Evolutionary conservation across 2,888 invertebrate genomes (phyloP).

Genomic region (Lissocephala sabroskyi): DNA sequence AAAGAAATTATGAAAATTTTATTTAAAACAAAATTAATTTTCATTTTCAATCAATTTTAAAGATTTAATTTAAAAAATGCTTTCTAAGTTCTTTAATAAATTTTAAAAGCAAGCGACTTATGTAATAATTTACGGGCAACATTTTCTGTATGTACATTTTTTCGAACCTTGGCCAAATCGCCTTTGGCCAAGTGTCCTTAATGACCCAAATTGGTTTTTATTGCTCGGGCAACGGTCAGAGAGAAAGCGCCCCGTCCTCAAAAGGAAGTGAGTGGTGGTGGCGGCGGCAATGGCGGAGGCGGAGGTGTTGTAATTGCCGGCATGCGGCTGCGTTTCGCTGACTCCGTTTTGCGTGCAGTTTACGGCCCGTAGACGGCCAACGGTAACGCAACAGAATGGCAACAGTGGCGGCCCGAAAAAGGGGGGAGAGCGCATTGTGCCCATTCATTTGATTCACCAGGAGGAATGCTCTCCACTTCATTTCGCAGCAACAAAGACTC

Average conservation of each 20-base stretch:
- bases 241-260: no score
- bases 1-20: no score
- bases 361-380: constrained; percentile 40
- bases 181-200: constrained; percentile 14
- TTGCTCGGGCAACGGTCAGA: no score
- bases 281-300: background rate
- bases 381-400: constrained; percentile 20
- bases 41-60: no score
- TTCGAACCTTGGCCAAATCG: no score
- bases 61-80: no score
- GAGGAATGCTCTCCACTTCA: constrained; percentile 39
- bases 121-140: no score
- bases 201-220: constrained; percentile 58
- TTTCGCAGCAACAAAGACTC: constrained; percentile 34
- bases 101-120: no score
- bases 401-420: constrained; percentile 10
- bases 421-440: constrained; percentile 36
- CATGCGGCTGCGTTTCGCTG: background rate
- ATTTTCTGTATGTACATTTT: no score
- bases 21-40: no score
- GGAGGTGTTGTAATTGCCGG: no score
- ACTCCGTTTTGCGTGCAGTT: constrained; percentile 44
- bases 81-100: no score
- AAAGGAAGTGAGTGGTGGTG: background rate
- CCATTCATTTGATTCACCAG: constrained; percentile 17